phyloP scores from a whole-genome alignment of 2,113 vertebrate species.

The Pithys albifrons region DNA sequence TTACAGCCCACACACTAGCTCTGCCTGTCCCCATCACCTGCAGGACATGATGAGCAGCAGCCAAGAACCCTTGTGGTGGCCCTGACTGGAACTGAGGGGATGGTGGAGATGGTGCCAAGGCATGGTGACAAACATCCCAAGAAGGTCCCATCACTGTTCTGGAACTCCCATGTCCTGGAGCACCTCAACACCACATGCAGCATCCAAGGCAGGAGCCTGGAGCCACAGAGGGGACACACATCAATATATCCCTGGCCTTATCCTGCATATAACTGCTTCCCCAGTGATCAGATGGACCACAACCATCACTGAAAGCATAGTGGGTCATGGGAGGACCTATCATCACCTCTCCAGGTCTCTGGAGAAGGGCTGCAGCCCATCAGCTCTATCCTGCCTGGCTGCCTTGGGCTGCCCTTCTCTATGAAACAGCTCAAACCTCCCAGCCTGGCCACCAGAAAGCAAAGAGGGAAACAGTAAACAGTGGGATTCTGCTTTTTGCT shows the following conservation, averaged over 20 bases:
- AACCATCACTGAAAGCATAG: accelerated
- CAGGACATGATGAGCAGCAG: not conserved
- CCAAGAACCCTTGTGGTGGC: accelerated
- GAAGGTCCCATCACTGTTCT: not conserved
- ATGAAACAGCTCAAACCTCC: not conserved
- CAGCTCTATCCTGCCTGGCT: not conserved
- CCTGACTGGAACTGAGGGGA: not conserved
- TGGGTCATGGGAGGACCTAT: not conserved
- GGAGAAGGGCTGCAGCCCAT: not conserved
- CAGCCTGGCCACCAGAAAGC: not conserved
- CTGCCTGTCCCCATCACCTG: not conserved
- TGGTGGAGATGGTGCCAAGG: not conserved
- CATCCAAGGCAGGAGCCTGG: not conserved
- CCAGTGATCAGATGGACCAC: not conserved
- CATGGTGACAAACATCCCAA: not conserved
- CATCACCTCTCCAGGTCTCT: not conserved
- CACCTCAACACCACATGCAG: not conserved
- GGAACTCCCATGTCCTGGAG: accelerated
- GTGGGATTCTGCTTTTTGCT: not conserved
- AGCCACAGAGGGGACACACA: not conserved
- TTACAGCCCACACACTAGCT: not conserved
- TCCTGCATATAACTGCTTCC: not conserved
- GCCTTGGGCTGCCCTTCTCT: not conserved
- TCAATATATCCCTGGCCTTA: accelerated
- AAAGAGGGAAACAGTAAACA: not conserved